A percentile compares a stretch with the other conserved stretches of the same genome.
These are phyloP conservation scores for Serranus cabrilla DNA, from an alignment of 2,797 vertebrate genomes.

Conservation along the genomic window DNA sequence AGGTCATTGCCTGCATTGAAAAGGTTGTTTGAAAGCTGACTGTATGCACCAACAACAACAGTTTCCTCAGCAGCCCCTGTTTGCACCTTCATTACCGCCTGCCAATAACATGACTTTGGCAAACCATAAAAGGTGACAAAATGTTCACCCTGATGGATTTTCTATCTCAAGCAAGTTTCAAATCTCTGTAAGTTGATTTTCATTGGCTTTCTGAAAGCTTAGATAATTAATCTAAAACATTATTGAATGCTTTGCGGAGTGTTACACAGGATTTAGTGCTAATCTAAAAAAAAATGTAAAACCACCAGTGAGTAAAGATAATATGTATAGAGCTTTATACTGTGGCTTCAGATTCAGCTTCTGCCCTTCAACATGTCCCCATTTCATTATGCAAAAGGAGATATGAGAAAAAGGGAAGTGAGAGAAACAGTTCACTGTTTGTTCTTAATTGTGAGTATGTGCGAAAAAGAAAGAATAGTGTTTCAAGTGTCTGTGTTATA, in stretches of 20 bases:
- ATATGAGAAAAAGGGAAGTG: constrained; percentile 1
- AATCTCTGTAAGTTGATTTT: constrained; percentile 37
- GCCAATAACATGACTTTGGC: constrained; percentile 31
- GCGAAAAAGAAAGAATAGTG: constrained; percentile 7
- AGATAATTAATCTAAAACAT: constrained; percentile 29
- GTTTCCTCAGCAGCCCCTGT: constrained; percentile 3
- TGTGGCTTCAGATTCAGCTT: constrained; percentile 5
- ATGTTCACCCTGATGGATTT: constrained; percentile 25
- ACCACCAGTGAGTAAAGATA: neutral
- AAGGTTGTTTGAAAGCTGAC: neutral
- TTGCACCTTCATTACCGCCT: constrained; percentile 4
- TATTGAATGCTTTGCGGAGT: constrained; percentile 25
- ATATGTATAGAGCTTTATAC: neutral
- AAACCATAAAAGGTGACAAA: constrained; percentile 41
- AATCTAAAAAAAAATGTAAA: constrained; percentile 14
- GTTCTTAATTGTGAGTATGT: constrained; percentile 39
- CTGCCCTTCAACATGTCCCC: constrained; percentile 12
- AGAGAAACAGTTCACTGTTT: constrained; percentile 22
- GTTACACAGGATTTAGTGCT: constrained; percentile 5
- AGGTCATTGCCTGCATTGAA: neutral
- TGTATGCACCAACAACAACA: neutral
- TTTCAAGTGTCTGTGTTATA: constrained; percentile 31
- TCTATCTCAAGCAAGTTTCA: constrained; percentile 26
- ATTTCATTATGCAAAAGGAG: constrained; percentile 9
- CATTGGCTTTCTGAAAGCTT: constrained; percentile 22